Conservation (phyloP, 2,888 invertebrate species). For the Xanthia icteritia region DNA sequence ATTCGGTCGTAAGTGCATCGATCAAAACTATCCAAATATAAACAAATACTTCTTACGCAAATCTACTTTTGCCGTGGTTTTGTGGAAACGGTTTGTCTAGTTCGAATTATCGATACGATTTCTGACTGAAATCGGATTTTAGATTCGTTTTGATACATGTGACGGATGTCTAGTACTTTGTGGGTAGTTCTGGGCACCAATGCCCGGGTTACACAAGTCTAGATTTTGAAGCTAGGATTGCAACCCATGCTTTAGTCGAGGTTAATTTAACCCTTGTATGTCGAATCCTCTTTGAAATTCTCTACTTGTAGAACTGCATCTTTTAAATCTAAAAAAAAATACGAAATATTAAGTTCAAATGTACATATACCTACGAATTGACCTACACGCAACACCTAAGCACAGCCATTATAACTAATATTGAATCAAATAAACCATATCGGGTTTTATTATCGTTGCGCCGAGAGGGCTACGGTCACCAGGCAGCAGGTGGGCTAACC, state of each 20-base stretch:
- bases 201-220: neutral
- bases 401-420: neutral
- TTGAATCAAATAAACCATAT: slow-evolving; percentile 13
- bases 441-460: neutral
- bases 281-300: neutral
- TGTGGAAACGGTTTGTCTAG: too few species aligned
- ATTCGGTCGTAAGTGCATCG: too few species aligned
- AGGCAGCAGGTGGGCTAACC: neutral
- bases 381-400: neutral
- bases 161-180: neutral
- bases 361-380: neutral
- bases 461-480: neutral
- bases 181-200: neutral
- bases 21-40: too few species aligned
- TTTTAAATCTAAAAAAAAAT: neutral
- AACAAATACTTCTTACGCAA: too few species aligned
- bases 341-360: slow-evolving; percentile 4
- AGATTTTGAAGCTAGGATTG: too few species aligned
- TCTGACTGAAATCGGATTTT: too few species aligned
- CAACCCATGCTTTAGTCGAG: too few species aligned
- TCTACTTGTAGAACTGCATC: neutral
- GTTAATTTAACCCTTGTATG: neutral
- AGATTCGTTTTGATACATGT: too few species aligned
- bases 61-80: too few species aligned
- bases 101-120: too few species aligned